Evolutionary conservation across 2,113 vertebrate species (phyloP), one percentile per base, ranked within the genome.

Genomic region (Symphodus melops): DNA sequence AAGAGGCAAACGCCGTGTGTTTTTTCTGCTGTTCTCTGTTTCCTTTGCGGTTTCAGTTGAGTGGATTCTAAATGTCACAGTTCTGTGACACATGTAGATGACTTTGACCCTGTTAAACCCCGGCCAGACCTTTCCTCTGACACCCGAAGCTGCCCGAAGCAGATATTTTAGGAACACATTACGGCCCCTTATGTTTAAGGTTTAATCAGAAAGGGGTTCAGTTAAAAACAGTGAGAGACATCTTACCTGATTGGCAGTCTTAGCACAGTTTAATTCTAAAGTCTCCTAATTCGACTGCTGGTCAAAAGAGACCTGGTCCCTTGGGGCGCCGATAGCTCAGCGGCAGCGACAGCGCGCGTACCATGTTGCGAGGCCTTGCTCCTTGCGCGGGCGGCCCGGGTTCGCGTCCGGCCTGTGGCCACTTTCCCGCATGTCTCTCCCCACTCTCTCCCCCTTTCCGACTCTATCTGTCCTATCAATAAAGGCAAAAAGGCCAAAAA

Each of bases 21-120:
- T 83, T 84, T 33, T 69, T 53, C 28, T 28, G 25, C 85, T 82
- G 83, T 87, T 85, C 86, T 83, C 85, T 28, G 83, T 79, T 89
- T 91, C 86, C 81, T 89, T 54, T 88, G 89, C n/a, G 83, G 88
- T 92, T 49, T 73, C 84, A 86, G 82, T 72, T 72, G 72, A 88
- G 79, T 78, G 82, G 84, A 39, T 72, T 88, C 73, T 83, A 83
- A 88, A 89, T 87, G 89, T 85, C 88, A 87, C 80, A 68, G 77
- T 79, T 74, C 82, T 61, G 54, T 86, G 87, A 88, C 85, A 86
- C 88, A 87, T 88, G 89, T 88, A 83, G 87, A 93, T 79, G 82
- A 86, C 86, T 91, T 79, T 92, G 89, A 91, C 87, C 84, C 70
- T 23, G 81, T 11, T 79, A 44, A 28, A 65, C 66, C 70, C 2